phyloP scores from a whole-genome alignment of 2,797 vertebrate genomes.

The Brotogeris chrysoptera region DNA sequence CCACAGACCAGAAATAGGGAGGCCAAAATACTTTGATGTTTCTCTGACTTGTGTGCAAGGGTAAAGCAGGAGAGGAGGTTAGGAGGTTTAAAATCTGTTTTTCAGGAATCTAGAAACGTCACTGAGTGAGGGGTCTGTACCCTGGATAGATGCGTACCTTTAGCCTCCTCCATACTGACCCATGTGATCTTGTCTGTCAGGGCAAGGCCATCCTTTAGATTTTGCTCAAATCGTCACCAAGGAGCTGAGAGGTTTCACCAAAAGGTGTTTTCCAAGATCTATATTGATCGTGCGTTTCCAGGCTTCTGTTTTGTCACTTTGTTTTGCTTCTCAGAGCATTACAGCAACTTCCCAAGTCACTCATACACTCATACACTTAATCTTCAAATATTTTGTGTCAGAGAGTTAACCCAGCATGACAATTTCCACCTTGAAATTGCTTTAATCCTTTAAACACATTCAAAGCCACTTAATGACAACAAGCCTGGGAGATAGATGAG shows the following conservation, averaged over 20 bases:
- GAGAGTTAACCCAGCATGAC: not conserved
- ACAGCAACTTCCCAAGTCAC: not conserved
- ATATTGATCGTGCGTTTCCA: not conserved
- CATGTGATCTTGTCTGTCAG: rapidly evolving
- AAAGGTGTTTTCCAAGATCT: not conserved
- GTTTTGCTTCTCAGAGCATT: not conserved
- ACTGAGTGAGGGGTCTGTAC: not conserved
- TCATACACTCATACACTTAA: not conserved
- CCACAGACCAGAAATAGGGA: not conserved
- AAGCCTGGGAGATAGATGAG: not conserved
- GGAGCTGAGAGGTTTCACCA: not conserved
- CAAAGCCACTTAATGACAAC: not conserved
- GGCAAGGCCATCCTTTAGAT: not conserved
- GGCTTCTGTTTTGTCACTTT: not conserved
- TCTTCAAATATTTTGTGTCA: not conserved
- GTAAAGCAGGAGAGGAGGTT: not conserved
- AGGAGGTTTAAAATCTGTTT: not conserved
- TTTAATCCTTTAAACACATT: not conserved
- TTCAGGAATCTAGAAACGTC: not conserved
- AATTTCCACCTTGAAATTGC: not conserved
- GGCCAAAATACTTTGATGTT: not conserved
- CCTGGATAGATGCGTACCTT: not conserved
- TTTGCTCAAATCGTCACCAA: not conserved
- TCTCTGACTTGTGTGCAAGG: not conserved
- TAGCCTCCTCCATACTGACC: not conserved